A percentile compares a stretch with the other conserved stretches of the same genome.
Evolutionary conservation across 1,140 invertebrate species (phyloP).

Genomic region (Phymorhynchus buccinoides): DNA sequence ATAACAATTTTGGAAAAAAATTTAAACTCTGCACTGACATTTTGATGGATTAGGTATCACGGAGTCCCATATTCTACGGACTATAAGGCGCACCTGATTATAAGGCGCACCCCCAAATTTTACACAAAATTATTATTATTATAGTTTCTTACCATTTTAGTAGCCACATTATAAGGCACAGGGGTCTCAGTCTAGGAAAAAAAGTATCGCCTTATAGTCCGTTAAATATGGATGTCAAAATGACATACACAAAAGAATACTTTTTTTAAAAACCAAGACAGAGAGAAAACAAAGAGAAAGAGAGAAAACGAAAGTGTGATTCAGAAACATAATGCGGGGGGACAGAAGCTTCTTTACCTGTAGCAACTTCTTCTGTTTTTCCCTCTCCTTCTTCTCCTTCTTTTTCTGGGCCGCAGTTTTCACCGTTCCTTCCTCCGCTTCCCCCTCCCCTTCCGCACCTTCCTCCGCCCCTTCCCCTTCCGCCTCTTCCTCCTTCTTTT

Average conservation of each 20-base stretch:
- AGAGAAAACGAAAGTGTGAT: neutral
- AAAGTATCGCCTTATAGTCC: too few relatives aligned
- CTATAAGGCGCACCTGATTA: too few relatives aligned
- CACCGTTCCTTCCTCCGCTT: conserved; percentile 77
- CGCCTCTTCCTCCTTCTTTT: conserved; percentile 58
- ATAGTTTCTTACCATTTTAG: too few relatives aligned
- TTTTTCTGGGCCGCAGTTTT: conserved; percentile 66
- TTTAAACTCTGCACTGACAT: too few relatives aligned
- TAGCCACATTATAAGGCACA: too few relatives aligned
- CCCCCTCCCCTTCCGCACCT: conserved; percentile 49
- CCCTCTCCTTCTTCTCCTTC: conserved; percentile 66
- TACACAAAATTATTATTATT: too few relatives aligned
- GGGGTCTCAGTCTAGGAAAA: too few relatives aligned
- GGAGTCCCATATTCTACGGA: too few relatives aligned
- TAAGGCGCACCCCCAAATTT: too few relatives aligned
- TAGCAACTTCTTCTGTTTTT: conserved; percentile 65
- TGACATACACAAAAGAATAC: neutral
- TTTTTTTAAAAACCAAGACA: neutral
- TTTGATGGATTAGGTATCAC: too few relatives aligned
- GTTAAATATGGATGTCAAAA: neutral
- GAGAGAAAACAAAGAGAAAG: conserved; percentile 16
- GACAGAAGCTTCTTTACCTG: conserved; percentile 47
- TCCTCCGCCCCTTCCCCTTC: conserved; percentile 52
- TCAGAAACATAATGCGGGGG: conserved; percentile 11
- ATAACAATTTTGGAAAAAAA: too few relatives aligned